A percentile compares a stretch with the other conserved stretches of the same genome.
phyloP scores from a whole-genome alignment of 1,140 invertebrate genomes.

The Eurosta solidaginis region DNA sequence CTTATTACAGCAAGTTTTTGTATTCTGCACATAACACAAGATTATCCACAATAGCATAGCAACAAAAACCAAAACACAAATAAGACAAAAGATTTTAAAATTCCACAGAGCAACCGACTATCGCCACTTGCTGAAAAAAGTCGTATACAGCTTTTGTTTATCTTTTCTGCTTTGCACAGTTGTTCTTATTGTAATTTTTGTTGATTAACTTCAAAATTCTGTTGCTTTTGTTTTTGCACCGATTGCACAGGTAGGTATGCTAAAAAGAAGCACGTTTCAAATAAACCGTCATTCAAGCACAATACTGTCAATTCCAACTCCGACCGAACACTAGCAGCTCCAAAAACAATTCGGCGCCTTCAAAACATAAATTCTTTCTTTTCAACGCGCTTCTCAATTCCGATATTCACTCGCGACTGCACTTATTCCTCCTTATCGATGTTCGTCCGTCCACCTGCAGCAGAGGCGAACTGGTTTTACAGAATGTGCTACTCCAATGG shows the following conservation, averaged over 20 bases:
- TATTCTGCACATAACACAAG: not conserved
- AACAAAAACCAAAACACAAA: not conserved
- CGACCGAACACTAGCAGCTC: not conserved
- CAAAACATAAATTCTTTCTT: constrained; percentile 9
- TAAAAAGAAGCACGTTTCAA: not conserved
- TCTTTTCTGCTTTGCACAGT: not conserved
- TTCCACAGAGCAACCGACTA: not conserved
- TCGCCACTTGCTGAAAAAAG: not conserved
- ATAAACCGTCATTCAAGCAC: not conserved
- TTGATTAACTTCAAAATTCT: not conserved
- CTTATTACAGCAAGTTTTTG: constrained; percentile 13
- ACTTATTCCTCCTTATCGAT: not conserved
- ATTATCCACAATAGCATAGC: not conserved
- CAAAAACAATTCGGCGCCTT: not conserved
- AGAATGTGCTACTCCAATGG: not conserved
- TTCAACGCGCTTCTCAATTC: constrained; percentile 1
- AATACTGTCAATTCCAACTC: not conserved
- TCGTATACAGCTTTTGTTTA: not conserved
- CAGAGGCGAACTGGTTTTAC: constrained; percentile 20
- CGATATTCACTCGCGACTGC: constrained; percentile 14
- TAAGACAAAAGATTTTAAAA: not conserved
- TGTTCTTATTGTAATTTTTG: not conserved
- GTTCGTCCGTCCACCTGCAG: not conserved
- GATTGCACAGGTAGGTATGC: constrained; percentile 8
- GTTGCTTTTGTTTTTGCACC: not conserved